Percentiles rank a stretch among this genome's conserved stretches.
Evolutionary conservation across 1,140 invertebrate genomes (phyloP).

Genomic region (Mercenaria mercenaria): DNA sequence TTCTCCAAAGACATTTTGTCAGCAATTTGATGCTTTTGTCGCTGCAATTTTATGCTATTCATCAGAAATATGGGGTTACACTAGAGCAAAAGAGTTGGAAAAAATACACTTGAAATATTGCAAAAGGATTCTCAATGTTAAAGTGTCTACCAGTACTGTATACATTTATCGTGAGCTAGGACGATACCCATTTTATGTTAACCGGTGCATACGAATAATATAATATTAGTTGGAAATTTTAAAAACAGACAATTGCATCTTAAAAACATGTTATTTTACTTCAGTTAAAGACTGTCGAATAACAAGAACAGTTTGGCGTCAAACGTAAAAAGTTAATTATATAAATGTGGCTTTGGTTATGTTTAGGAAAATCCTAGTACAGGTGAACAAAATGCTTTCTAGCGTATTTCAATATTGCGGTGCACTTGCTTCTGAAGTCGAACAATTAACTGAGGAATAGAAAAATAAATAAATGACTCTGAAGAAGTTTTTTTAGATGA

Average conservation of each 20-base stretch:
- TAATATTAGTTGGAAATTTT: neutral
- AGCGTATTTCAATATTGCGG: too few relatives aligned
- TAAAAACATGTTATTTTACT: neutral
- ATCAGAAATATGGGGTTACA: conserved; percentile 3
- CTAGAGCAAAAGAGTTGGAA: neutral
- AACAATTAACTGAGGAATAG: too few relatives aligned
- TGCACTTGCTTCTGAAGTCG: too few relatives aligned
- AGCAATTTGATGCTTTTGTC: neutral
- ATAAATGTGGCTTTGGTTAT: neutral
- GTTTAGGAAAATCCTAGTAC: too few relatives aligned
- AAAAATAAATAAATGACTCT: too few relatives aligned
- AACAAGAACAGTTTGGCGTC: neutral
- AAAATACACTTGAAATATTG: neutral
- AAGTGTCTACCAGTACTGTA: neutral
- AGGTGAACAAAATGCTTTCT: too few relatives aligned
- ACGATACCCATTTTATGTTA: neutral
- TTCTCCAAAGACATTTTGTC: neutral
- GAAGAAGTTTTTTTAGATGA: too few relatives aligned
- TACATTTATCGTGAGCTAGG: neutral
- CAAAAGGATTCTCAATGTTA: conserved; percentile 3
- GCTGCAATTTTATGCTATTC: neutral
- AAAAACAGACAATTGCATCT: too few relatives aligned
- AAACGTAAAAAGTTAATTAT: neutral
- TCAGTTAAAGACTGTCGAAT: neutral
- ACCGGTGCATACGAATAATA: neutral